These are phyloP conservation scores for Loriculus beryllinus DNA, from an alignment of 2,797 vertebrate species.

Conservation along the genomic window DNA sequence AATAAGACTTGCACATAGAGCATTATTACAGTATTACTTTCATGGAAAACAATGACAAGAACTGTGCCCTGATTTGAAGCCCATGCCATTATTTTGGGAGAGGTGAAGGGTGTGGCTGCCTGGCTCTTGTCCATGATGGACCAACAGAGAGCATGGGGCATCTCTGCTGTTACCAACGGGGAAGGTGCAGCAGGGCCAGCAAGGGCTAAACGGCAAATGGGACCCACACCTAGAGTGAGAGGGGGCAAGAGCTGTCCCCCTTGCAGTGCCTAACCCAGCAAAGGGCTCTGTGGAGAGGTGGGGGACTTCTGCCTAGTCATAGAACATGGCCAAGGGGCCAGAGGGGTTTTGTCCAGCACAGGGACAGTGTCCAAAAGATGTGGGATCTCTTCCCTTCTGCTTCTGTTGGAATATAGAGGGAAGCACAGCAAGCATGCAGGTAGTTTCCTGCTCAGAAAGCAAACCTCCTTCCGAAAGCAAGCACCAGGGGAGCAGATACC, in stretches of 20 bases:
- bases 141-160: fast-evolving
- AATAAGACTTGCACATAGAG: not conserved
- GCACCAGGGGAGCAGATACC: not conserved
- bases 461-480: not conserved
- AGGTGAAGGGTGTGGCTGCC: constrained; percentile 9
- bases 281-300: not conserved
- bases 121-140: fast-evolving
- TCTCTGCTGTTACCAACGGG: not conserved
- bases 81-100: not conserved
- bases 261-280: not conserved
- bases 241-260: not conserved
- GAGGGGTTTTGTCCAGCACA: not conserved
- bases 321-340: not conserved
- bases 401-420: not conserved
- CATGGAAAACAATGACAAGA: not conserved
- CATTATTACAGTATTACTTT: not conserved
- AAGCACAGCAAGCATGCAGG: not conserved
- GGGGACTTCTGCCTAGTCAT: not conserved
- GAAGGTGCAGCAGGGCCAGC: not conserved
- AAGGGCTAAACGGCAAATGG: not conserved
- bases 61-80: not conserved
- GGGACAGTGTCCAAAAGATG: not conserved
- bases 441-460: not conserved
- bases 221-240: not conserved
- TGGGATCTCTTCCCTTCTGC: not conserved